Evolutionary conservation across 2,113 vertebrate genomes (phyloP).

Genomic region (Lamprotornis superbus): DNA sequence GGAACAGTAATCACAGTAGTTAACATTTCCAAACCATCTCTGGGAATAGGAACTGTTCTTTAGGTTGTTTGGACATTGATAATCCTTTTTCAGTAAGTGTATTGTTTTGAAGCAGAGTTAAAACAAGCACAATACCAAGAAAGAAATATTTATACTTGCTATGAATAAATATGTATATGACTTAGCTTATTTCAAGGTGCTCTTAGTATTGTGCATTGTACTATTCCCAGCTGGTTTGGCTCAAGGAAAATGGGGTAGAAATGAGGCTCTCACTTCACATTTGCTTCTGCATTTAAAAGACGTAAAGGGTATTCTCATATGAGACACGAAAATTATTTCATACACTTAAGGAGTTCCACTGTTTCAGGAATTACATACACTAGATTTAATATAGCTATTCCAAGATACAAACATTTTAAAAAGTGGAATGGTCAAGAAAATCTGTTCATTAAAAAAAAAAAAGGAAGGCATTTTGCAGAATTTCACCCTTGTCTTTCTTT

Average conservation of each 20-base stretch:
- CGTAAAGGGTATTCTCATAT: neutral
- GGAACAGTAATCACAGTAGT: conserved; percentile 29
- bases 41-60: conserved; percentile 2
- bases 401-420: neutral
- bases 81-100: neutral
- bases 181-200: neutral
- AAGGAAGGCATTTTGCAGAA: neutral
- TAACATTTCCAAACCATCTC: conserved; percentile 41
- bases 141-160: neutral
- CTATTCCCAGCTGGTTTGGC: neutral
- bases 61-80: conserved; percentile 1
- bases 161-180: neutral
- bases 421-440: neutral
- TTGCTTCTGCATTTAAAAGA: neutral
- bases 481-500: neutral
- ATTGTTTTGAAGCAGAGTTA: conserved; percentile 32
- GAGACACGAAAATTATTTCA: neutral
- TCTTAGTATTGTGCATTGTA: neutral
- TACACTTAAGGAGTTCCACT: neutral
- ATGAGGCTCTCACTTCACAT: neutral
- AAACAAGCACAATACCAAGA: neutral
- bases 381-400: neutral
- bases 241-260: neutral
- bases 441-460: neutral
- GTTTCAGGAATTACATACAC: neutral